Percentiles rank a stretch among this genome's conserved stretches.
phyloP scores from a whole-genome alignment of 2,113 vertebrate genomes.

The Plotosus lineatus region DNA sequence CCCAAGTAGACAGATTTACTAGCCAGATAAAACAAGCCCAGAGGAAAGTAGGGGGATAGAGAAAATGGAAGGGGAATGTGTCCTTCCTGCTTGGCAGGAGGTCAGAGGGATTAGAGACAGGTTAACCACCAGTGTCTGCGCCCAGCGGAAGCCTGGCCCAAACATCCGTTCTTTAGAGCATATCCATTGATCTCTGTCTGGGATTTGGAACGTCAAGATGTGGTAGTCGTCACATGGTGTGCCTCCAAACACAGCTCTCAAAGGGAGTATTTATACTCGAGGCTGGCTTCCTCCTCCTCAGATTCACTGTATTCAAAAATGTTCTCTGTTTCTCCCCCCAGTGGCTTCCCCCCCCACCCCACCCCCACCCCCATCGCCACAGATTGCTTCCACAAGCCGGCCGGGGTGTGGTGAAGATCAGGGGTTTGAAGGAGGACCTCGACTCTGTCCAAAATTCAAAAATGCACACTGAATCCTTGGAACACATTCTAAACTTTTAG shows the following conservation, averaged over 20 bases:
- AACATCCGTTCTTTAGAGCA: conserved; percentile 70
- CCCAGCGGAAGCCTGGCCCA: conserved; percentile 58
- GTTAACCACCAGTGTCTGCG: conserved; percentile 67
- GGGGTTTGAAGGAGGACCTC: conserved; percentile 6
- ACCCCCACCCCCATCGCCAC: background rate
- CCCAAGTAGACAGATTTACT: background rate
- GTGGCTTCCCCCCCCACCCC: background rate
- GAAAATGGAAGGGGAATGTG: background rate
- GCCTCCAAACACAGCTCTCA: conserved; percentile 20
- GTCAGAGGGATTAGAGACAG: conserved; percentile 62
- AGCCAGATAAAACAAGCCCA: background rate
- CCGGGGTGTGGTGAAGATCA: conserved; percentile 16
- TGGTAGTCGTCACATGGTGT: conserved; percentile 32
- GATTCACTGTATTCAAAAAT: conserved; percentile 15
- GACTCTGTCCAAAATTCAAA: too few relatives aligned
- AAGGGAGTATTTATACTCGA: conserved; percentile 27
- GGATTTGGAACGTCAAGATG: conserved; percentile 22
- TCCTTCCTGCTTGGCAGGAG: conserved; percentile 25
- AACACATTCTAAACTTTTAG: background rate
- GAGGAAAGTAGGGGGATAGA: background rate
- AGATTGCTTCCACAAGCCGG: background rate
- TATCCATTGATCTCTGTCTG: conserved; percentile 61
- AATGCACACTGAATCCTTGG: background rate
- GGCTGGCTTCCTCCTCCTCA: background rate
- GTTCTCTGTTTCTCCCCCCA: background rate